Conservation (phyloP, 2,113 vertebrate species). For the Stegastes partitus region DNA sequence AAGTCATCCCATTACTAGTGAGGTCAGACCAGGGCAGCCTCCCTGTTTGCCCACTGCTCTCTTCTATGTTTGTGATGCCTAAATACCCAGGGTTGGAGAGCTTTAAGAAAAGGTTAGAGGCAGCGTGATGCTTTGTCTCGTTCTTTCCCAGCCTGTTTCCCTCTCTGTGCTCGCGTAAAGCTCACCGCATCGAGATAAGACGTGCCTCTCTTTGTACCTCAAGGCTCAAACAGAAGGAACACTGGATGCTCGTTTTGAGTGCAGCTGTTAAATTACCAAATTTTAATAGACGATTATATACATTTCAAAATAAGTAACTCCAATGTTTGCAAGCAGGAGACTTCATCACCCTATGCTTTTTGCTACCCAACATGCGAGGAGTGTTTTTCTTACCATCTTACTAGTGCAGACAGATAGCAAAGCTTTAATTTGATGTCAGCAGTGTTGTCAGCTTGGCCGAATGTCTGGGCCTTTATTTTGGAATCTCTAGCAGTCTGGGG, state of each 20-base stretch:
- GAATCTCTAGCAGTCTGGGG: constrained; percentile 38
- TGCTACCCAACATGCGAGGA: background rate
- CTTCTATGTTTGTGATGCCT: constrained; percentile 61
- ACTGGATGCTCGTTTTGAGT: constrained; percentile 32
- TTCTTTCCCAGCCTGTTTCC: constrained; percentile 15
- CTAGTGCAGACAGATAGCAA: constrained; percentile 32
- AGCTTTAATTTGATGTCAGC: constrained; percentile 54
- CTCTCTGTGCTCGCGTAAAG: constrained; percentile 16
- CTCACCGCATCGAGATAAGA: constrained; percentile 34
- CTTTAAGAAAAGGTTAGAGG: constrained; percentile 65
- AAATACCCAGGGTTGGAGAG: constrained; percentile 56
- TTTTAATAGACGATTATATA: no score
- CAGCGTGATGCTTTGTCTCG: constrained; percentile 28
- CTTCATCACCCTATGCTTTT: background rate
- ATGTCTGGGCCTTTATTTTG: constrained; percentile 63
- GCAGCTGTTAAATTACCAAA: background rate
- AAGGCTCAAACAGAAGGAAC: constrained; percentile 8
- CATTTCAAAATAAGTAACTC: background rate
- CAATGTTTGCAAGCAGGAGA: background rate
- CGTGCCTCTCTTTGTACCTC: constrained; percentile 28
- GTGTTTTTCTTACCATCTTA: constrained; percentile 11
- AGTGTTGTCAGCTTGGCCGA: constrained; percentile 56
- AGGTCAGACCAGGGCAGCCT: constrained; percentile 63
- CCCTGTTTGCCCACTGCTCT: constrained; percentile 64
- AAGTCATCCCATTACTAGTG: constrained; percentile 75